Evolutionary conservation across 2,888 invertebrate species (phyloP), one percentile per base, ranked within the genome.

Genomic region (Bruchidius siliquastri): DNA sequence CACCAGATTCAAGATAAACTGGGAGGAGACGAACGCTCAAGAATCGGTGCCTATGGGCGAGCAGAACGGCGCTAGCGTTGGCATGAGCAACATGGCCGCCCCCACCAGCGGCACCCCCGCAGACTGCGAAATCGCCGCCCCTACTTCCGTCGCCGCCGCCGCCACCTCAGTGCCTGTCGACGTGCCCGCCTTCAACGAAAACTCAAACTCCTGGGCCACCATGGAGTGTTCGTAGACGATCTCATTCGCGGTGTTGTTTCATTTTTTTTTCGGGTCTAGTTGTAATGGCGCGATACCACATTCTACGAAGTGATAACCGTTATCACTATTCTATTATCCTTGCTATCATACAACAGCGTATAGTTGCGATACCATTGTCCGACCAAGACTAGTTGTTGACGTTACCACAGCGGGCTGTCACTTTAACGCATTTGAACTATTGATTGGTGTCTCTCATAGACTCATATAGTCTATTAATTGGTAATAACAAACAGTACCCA

Each of bases 1-100:
- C 2, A 99, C 98, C 2, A 90, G 95, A 79, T 98, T 98, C 86
- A 98, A 98, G 88, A 98, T 98, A 72, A 97, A 98, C 84, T 99
- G 98, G 98, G 97, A 96, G 75, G 96, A 96, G 77, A 83, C 86
- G 0, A 83, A 80, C 77, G 88, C 90, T 0, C 90, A 90, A 70
- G 89, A 87, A 71, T 85, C 81, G 0, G 75, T 66, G 13, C 49
- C 49, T 1, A 13, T 49, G 1, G 13, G 49, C 49, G 49, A 49
- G 13, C 75, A 81, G 82, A 0, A 79, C 85, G 68, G 68, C 4
- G 13, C 4, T 13, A 0, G 87, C 86, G 76, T 87, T 0, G 18
- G 20, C 13, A 68, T 20, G 22, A 18, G 13, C 0, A 13, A 3
- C 6, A 6, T 67, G 6, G 21, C 3, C 68, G 3, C 68, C 6